Percentiles rank a stretch among this genome's conserved stretches.
These are phyloP conservation scores for Sthenelais limicola DNA, from an alignment of 2,888 invertebrate species.

Conservation along the genomic window DNA sequence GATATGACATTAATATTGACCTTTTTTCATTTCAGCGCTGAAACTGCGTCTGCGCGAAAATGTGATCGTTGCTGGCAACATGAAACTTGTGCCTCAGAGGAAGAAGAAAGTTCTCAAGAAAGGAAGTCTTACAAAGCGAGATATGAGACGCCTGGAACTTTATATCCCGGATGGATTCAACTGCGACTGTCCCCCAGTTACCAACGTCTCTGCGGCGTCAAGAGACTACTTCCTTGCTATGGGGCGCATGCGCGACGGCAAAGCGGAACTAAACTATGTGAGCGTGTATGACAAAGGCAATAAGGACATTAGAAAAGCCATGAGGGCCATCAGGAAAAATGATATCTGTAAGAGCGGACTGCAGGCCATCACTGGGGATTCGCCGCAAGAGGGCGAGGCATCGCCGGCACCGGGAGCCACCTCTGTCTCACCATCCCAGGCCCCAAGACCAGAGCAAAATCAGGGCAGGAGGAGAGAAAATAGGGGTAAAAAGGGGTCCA, in stretches of 20 bases:
- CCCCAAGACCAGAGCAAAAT: constrained; percentile 7
- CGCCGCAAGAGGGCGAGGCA: background rate
- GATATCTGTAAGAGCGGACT: constrained; percentile 38
- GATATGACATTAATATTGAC: too few species aligned
- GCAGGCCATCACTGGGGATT: constrained; percentile 6
- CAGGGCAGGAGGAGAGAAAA: constrained; percentile 17
- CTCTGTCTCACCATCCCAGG: background rate
- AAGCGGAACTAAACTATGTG: constrained; percentile 1
- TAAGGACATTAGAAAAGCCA: constrained; percentile 25
- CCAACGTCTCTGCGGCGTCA: constrained; percentile 4
- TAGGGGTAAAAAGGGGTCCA: background rate
- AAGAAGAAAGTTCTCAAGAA: constrained; percentile 7
- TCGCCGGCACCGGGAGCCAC: constrained; percentile 9
- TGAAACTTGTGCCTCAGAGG: constrained; percentile 10
- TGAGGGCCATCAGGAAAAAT: constrained; percentile 20
- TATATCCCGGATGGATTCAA: constrained; percentile 14
- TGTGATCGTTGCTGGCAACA: constrained; percentile 5
- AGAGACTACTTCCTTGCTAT: constrained; percentile 24
- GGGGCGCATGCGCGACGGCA: constrained; percentile 28
- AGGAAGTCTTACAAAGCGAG: background rate
- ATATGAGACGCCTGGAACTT: background rate
- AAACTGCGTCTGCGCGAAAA: constrained; percentile 2
- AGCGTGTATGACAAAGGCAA: constrained; percentile 8
- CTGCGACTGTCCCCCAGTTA: constrained; percentile 5
- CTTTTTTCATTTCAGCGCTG: background rate